Conservation (phyloP, 2,888 invertebrate species). For the Gastrophysa polygoni region DNA sequence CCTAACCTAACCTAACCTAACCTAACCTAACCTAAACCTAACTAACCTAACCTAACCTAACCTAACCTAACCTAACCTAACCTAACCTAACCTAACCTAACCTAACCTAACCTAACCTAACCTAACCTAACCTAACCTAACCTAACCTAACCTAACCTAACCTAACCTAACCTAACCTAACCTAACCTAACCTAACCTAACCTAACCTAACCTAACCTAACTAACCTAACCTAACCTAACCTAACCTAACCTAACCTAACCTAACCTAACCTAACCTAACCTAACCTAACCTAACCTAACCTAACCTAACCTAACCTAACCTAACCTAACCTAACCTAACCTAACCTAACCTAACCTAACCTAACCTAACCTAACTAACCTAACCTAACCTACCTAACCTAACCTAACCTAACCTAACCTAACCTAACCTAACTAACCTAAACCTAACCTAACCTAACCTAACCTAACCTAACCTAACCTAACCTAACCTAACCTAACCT, state of each 20-base stretch:
- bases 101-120: background rate
- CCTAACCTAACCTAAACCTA: slow-evolving; percentile 10
- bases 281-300: slow-evolving; percentile 12
- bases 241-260: slow-evolving; percentile 3
- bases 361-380: slow-evolving; percentile 13
- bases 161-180: slow-evolving; percentile 13
- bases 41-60: slow-evolving; percentile 8
- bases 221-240: slow-evolving; percentile 6
- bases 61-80: slow-evolving; percentile 4
- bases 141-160: slow-evolving; percentile 7
- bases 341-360: slow-evolving; percentile 12
- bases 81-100: slow-evolving; percentile 9
- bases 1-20: slow-evolving; percentile 4
- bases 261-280: slow-evolving; percentile 15
- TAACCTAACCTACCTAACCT: slow-evolving; percentile 14
- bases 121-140: background rate
- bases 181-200: background rate
- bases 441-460: slow-evolving; percentile 11
- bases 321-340: slow-evolving; percentile 13
- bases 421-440: slow-evolving; percentile 1
- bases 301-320: slow-evolving; percentile 13
- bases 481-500: slow-evolving; percentile 20
- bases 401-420: slow-evolving; percentile 13
- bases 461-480: slow-evolving; percentile 18
- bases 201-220: slow-evolving; percentile 8